Evolutionary conservation across 2,888 invertebrate genomes (phyloP).

Genomic region (Rhamnusium bicolor): DNA sequence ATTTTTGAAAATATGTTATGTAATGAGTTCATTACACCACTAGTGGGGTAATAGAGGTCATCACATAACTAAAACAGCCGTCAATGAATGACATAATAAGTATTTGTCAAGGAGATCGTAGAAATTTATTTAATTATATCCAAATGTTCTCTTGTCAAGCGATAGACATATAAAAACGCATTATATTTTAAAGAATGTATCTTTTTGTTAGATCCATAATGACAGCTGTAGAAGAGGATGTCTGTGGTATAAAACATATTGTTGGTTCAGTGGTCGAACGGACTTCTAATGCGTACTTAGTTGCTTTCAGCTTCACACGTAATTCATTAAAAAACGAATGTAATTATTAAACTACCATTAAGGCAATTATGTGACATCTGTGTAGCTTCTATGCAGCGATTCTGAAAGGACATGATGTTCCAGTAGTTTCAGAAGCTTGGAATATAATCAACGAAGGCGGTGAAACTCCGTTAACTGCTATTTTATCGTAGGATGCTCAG

Average conservation of each 20-base stretch:
- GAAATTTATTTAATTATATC: too few species aligned
- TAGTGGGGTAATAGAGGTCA: too few species aligned
- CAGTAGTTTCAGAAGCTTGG: background rate
- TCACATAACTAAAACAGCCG: too few species aligned
- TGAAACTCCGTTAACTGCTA: conserved; percentile 3
- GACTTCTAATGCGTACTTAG: background rate
- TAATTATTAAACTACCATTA: background rate
- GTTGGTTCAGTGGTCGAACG: background rate
- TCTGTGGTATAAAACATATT: background rate
- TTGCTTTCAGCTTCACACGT: background rate
- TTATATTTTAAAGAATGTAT: too few species aligned
- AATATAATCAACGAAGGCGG: conserved; percentile 7
- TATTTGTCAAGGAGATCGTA: too few species aligned
- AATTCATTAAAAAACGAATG: background rate
- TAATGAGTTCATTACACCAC: too few species aligned
- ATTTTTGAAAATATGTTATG: too few species aligned
- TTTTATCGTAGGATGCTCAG: conserved; percentile 2
- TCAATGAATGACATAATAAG: too few species aligned
- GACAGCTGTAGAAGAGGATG: background rate
- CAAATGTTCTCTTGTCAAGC: too few species aligned
- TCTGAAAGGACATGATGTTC: conserved; percentile 1
- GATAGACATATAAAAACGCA: too few species aligned
- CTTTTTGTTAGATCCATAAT: too few species aligned
- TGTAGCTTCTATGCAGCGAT: background rate
- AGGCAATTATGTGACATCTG: background rate